Conservation (phyloP, 1,140 invertebrate species). For the Brachionus calyciflorus region DNA sequence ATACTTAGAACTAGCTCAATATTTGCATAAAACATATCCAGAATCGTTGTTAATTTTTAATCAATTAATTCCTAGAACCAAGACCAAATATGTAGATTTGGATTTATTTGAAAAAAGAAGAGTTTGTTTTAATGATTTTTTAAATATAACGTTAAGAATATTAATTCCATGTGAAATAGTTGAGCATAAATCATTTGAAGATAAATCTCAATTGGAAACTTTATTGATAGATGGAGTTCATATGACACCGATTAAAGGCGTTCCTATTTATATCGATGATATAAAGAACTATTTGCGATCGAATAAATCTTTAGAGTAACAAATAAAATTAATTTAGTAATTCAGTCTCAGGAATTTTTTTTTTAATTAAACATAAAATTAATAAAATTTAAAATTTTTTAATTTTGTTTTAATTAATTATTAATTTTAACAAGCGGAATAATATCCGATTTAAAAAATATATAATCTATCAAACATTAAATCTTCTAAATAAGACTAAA, state of each 20-base stretch:
- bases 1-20: not conserved
- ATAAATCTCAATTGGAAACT: not conserved
- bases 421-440: too few species aligned
- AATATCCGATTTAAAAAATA: too few species aligned
- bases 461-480: too few species aligned
- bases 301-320: too few species aligned
- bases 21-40: not conserved
- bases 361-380: too few species aligned
- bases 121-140: conserved; percentile 32
- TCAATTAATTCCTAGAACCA: not conserved
- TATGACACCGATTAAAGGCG: not conserved
- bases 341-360: too few species aligned
- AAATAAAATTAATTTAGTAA: too few species aligned
- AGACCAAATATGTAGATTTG: conserved; percentile 25
- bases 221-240: conserved; percentile 20
- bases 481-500: too few species aligned
- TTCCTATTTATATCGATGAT: not conserved
- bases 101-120: conserved; percentile 34
- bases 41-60: not conserved
- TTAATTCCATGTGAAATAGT: not conserved
- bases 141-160: not conserved
- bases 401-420: too few species aligned
- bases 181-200: conserved; percentile 4
- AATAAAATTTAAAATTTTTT: too few species aligned
- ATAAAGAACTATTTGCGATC: not conserved